These are phyloP conservation scores for Hyaena hyaena DNA, from an alignment of 2,113 vertebrate genomes.

Conservation along the genomic window DNA sequence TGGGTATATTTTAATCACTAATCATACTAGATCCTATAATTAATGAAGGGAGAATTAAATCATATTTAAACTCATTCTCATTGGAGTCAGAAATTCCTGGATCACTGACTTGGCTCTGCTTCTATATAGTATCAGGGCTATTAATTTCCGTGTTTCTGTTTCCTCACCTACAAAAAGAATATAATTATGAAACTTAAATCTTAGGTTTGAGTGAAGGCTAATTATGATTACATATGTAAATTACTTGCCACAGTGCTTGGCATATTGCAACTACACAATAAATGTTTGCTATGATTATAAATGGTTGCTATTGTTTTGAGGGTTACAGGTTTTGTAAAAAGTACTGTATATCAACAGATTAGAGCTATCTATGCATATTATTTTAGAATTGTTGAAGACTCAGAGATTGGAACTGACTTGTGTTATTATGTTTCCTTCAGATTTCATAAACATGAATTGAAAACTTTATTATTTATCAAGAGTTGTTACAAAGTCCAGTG, in stretches of 20 bases:
- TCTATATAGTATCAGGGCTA: background rate
- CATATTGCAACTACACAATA: background rate
- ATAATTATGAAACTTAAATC: background rate
- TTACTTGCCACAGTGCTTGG: background rate
- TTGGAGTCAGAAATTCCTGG: background rate
- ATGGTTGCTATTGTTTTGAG: background rate
- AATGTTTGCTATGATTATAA: background rate
- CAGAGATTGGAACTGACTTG: background rate
- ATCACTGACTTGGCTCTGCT: background rate
- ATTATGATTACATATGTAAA: background rate
- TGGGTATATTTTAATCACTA: background rate
- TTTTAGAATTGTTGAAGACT: background rate
- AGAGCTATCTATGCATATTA: background rate
- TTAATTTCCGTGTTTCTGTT: background rate
- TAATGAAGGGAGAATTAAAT: slow-evolving; percentile 26
- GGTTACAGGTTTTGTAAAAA: background rate
- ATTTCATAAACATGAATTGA: background rate
- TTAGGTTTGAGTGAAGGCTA: background rate
- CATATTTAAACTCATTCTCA: background rate
- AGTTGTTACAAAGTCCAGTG: background rate
- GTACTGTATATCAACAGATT: background rate
- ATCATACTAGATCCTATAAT: background rate
- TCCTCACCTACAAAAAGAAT: background rate
- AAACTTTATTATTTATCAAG: background rate
- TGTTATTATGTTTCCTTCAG: background rate